Evolutionary conservation across 2,888 invertebrate genomes (phyloP).

Genomic region (Latheticus oryzae): DNA sequence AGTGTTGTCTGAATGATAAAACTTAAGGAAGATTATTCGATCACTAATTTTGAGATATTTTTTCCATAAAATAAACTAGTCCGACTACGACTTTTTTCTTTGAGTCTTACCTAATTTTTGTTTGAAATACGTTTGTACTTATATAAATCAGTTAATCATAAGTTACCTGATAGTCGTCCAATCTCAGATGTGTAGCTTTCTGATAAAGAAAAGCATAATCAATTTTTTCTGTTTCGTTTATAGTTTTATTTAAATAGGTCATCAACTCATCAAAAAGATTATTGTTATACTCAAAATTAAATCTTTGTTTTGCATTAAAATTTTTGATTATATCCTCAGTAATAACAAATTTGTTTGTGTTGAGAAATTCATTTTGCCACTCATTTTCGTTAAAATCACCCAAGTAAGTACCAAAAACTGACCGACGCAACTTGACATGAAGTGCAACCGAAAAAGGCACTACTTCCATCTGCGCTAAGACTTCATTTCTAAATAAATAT

Average conservation of each 20-base stretch:
- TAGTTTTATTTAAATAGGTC: slow-evolving; percentile 51
- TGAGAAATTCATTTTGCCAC: slow-evolving; percentile 50
- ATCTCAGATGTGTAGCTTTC: slow-evolving; percentile 49
- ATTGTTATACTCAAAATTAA: slow-evolving; percentile 51
- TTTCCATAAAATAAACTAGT: no score
- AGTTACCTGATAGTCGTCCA: slow-evolving; percentile 55
- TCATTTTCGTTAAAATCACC: slow-evolving; percentile 52
- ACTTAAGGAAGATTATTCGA: no score
- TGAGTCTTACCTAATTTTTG: no score
- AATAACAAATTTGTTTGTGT: slow-evolving; percentile 52
- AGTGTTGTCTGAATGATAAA: no score
- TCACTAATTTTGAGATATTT: no score
- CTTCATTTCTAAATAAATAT: slow-evolving; percentile 11
- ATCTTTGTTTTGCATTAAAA: slow-evolving; percentile 44
- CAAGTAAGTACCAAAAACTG: slow-evolving; percentile 55
- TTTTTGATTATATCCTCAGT: slow-evolving; percentile 44
- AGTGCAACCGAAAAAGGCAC: slow-evolving; percentile 48
- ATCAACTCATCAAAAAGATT: slow-evolving; percentile 49
- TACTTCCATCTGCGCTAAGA: slow-evolving; percentile 23
- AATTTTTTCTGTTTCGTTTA: slow-evolving; percentile 50
- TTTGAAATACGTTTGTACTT: no score
- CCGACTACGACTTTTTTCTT: no score
- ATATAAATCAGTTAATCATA: slow-evolving; percentile 1
- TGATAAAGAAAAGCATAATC: slow-evolving; percentile 52
- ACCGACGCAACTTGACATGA: slow-evolving; percentile 48